These are phyloP conservation scores for Aldabrachelys gigantea DNA, from an alignment of 2,113 vertebrate species.

Conservation along the genomic window DNA sequence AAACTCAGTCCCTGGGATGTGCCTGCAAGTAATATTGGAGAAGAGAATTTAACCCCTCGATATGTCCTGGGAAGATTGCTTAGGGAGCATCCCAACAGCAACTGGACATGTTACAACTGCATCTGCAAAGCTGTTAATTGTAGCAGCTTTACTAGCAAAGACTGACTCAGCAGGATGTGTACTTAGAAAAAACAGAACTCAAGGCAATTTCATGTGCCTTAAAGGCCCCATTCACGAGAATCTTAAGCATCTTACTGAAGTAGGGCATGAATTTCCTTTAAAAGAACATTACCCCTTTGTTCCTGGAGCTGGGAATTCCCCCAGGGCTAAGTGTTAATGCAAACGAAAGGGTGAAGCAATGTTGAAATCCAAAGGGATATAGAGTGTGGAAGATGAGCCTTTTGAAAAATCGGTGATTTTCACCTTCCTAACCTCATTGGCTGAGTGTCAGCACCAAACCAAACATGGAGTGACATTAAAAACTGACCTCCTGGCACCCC, in stretches of 20 bases:
- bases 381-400: background rate
- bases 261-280: slow-evolving; percentile 55
- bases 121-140: slow-evolving; percentile 46
- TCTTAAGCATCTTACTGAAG: slow-evolving; percentile 69
- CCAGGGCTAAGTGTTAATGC: slow-evolving; percentile 34
- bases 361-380: slow-evolving; percentile 45
- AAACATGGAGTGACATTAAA: slow-evolving; percentile 61
- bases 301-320: slow-evolving; percentile 31
- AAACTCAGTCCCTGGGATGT: background rate
- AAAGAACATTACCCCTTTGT: slow-evolving; percentile 59
- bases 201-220: slow-evolving; percentile 44
- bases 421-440: slow-evolving; percentile 24
- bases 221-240: slow-evolving; percentile 63
- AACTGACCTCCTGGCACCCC: slow-evolving; percentile 28
- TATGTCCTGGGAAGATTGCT: background rate
- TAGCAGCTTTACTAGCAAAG: slow-evolving; percentile 23
- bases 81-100: slow-evolving; percentile 1
- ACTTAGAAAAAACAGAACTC: slow-evolving; percentile 29
- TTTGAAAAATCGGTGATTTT: slow-evolving; percentile 45
- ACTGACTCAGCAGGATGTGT: slow-evolving; percentile 63
- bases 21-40: background rate
- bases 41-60: slow-evolving; percentile 31
- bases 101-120: background rate
- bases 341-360: slow-evolving; percentile 22
- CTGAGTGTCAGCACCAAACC: slow-evolving; percentile 49